phyloP scores from a whole-genome alignment of 2,113 vertebrate genomes.

The Vimba vimba region DNA sequence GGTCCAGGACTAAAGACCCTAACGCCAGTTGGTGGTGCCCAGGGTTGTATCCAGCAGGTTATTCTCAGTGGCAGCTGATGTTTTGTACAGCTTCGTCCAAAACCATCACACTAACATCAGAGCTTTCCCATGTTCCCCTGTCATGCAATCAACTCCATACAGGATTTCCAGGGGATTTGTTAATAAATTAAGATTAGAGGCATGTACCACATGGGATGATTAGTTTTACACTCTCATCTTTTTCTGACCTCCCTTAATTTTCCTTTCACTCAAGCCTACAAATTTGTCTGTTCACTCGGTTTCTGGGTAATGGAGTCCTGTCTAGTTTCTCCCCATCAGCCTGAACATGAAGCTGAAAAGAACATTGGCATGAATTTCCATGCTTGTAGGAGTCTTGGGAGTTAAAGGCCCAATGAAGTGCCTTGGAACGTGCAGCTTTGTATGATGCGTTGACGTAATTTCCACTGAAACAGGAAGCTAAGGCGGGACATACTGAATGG shows the following conservation, averaged over 20 bases:
- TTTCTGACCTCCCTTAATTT: slow-evolving; percentile 9
- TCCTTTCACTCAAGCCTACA: background rate
- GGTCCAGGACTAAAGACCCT: slow-evolving; percentile 36
- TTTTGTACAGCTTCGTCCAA: slow-evolving; percentile 27
- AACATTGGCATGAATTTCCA: background rate
- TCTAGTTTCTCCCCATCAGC: slow-evolving; percentile 55
- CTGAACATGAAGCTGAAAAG: background rate
- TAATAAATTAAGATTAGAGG: slow-evolving; percentile 61
- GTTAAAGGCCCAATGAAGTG: background rate
- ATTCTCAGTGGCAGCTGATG: slow-evolving; percentile 31
- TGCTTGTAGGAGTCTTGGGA: background rate
- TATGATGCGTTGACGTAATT: no score
- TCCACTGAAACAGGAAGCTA: no score
- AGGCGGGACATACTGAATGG: no score
- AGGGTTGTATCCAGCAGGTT: slow-evolving; percentile 8
- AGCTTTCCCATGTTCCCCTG: slow-evolving; percentile 44
- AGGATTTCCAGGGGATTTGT: slow-evolving; percentile 58
- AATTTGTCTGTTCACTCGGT: slow-evolving; percentile 53
- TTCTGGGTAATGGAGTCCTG: slow-evolving; percentile 63
- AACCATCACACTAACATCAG: slow-evolving; percentile 34
- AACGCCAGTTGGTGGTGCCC: slow-evolving; percentile 35
- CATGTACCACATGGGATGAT: slow-evolving; percentile 53
- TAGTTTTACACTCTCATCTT: slow-evolving; percentile 22
- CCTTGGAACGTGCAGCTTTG: no score
- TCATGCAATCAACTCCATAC: slow-evolving; percentile 52